These are phyloP conservation scores for Phaethornis superciliosus DNA, from an alignment of 2,113 vertebrate genomes.

Conservation along the genomic window DNA sequence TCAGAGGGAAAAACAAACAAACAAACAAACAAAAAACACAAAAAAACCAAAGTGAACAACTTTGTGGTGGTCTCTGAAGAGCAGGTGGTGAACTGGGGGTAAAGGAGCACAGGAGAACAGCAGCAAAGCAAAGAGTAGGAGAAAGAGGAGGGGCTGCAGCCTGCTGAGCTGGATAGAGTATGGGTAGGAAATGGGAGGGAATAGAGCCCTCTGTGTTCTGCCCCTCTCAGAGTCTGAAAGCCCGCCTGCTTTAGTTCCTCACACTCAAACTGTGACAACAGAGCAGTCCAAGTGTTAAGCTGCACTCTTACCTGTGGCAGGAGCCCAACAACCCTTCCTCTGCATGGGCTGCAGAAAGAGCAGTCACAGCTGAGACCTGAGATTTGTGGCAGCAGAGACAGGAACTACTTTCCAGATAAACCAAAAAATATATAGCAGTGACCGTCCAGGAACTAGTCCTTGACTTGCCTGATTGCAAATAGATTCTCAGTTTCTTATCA, in stretches of 20 bases:
- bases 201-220: too few species aligned
- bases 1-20: neutral
- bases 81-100: too few species aligned
- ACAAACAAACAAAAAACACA: rapidly evolving
- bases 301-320: neutral
- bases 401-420: neutral
- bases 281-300: neutral
- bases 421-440: neutral
- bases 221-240: too few species aligned
- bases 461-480: neutral
- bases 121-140: too few species aligned
- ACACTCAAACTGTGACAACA: neutral
- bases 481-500: neutral
- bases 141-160: too few species aligned
- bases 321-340: neutral
- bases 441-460: rapidly evolving
- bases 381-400: neutral
- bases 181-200: too few species aligned
- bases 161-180: too few species aligned
- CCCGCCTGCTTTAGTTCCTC: too few species aligned
- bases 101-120: too few species aligned
- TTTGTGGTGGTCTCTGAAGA: too few species aligned
- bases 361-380: neutral
- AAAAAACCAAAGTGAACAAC: too few species aligned
- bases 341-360: neutral